Percentiles rank a stretch among this genome's conserved stretches.
These are phyloP conservation scores for Sorex araneus DNA, from an alignment of 2,113 vertebrate species.

Conservation along the genomic window DNA sequence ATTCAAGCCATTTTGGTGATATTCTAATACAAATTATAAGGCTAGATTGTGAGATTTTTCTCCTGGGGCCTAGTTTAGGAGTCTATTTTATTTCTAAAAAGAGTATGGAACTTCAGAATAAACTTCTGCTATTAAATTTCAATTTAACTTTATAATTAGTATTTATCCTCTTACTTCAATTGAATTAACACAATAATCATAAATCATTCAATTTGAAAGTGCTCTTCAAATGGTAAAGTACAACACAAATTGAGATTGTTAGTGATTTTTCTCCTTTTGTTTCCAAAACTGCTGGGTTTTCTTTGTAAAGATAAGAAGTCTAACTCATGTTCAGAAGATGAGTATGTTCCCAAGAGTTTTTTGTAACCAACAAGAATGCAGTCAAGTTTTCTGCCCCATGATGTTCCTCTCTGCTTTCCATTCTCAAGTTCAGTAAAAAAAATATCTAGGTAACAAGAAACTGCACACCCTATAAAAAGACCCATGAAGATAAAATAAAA, in stretches of 20 bases:
- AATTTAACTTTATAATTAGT: background rate
- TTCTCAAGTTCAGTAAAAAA: background rate
- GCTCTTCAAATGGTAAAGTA: background rate
- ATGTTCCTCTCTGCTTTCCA: background rate
- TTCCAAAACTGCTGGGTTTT: background rate
- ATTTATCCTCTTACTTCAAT: background rate
- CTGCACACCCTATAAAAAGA: background rate
- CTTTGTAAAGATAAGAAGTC: background rate
- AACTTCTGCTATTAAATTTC: background rate
- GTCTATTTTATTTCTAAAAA: background rate
- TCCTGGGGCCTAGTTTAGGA: background rate
- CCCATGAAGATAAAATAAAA: background rate
- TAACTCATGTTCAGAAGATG: background rate
- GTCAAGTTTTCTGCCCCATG: background rate
- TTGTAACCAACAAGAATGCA: background rate
- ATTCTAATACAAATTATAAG: background rate
- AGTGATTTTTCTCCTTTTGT: background rate
- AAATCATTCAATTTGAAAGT: background rate
- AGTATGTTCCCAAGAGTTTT: background rate
- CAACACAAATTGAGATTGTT: background rate
- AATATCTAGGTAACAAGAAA: too few relatives aligned
- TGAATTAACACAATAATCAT: background rate
- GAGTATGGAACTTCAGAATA: background rate
- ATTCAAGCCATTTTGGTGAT: background rate
- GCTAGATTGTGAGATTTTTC: background rate